phyloP scores from a whole-genome alignment of 35 echinoderm and acorn worm species.

The Apostichopus parvimensis region DNA sequence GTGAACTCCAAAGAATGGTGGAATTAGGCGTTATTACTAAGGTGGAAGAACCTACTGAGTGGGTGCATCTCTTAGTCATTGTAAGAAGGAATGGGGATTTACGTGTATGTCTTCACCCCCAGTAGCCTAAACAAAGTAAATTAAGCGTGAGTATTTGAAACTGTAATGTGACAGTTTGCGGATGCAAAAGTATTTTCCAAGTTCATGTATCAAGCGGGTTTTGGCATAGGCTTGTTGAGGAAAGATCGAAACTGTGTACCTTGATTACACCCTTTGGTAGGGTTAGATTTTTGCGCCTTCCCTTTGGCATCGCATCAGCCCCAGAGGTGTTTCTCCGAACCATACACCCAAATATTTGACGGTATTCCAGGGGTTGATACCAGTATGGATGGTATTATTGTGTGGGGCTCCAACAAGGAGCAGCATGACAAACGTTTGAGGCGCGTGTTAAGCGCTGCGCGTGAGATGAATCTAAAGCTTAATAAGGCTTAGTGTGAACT shows the following conservation, averaged over 20 bases:
- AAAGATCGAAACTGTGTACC: slow-evolving; percentile 66
- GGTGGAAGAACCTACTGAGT: slow-evolving; percentile 59
- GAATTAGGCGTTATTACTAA: slow-evolving; percentile 50
- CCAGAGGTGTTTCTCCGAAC: not conserved
- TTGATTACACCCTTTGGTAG: slow-evolving; percentile 67
- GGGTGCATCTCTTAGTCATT: slow-evolving; percentile 1
- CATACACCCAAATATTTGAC: not conserved
- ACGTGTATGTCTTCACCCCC: slow-evolving; percentile 58
- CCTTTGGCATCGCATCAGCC: slow-evolving; percentile 50
- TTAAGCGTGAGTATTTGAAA: slow-evolving; percentile 57
- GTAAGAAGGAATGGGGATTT: slow-evolving; percentile 56
- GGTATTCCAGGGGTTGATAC: not conserved
- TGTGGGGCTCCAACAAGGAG: slow-evolving; percentile 33
- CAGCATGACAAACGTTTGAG: slow-evolving; percentile 54
- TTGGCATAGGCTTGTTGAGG: slow-evolving; percentile 68
- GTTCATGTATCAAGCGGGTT: slow-evolving; percentile 40
- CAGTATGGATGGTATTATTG: slow-evolving; percentile 49
- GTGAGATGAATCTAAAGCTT: slow-evolving; percentile 43
- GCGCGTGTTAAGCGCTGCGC: slow-evolving; percentile 10
- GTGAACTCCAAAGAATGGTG: slow-evolving; percentile 10
- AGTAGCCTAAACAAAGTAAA: slow-evolving; percentile 55
- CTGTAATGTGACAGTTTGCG: slow-evolving; percentile 42
- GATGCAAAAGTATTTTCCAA: slow-evolving; percentile 58
- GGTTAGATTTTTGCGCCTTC: slow-evolving; percentile 49
- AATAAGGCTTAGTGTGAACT: slow-evolving; percentile 49